These are phyloP conservation scores for Lamellibrachia satsuma DNA, from an alignment of 2,888 invertebrate genomes.

Conservation along the genomic window DNA sequence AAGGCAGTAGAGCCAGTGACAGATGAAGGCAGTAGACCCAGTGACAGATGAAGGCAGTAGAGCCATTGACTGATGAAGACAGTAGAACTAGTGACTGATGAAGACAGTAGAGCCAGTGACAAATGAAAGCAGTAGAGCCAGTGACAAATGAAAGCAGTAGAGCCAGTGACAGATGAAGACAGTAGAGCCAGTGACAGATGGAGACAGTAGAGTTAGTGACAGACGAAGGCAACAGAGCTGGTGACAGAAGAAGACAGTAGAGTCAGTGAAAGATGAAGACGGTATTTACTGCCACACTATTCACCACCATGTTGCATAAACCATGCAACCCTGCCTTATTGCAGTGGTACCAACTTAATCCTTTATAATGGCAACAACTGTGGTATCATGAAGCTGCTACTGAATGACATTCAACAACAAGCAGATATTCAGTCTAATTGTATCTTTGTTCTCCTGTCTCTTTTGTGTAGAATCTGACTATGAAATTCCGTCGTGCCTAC, in stretches of 20 bases:
- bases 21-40: background rate
- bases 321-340: background rate
- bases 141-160: no score
- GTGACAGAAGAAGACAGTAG: background rate
- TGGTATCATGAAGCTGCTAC: background rate
- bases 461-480: conserved; percentile 5
- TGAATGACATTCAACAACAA: background rate
- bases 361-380: background rate
- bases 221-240: background rate
- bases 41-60: background rate
- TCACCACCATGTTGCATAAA: no score
- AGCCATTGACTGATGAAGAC: no score
- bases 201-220: background rate
- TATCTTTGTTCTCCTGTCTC: background rate
- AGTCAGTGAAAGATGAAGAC: background rate
- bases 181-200: background rate
- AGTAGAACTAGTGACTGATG: background rate
- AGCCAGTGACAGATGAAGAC: background rate
- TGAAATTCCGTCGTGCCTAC: background rate
- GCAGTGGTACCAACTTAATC: background rate
- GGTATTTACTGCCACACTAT: no score
- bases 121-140: no score
- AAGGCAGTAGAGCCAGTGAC: no score
- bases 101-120: background rate
- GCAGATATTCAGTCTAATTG: background rate